These are phyloP conservation scores for Aspidoscelis tigris DNA, from an alignment of 2,113 vertebrate species.

Conservation along the genomic window DNA sequence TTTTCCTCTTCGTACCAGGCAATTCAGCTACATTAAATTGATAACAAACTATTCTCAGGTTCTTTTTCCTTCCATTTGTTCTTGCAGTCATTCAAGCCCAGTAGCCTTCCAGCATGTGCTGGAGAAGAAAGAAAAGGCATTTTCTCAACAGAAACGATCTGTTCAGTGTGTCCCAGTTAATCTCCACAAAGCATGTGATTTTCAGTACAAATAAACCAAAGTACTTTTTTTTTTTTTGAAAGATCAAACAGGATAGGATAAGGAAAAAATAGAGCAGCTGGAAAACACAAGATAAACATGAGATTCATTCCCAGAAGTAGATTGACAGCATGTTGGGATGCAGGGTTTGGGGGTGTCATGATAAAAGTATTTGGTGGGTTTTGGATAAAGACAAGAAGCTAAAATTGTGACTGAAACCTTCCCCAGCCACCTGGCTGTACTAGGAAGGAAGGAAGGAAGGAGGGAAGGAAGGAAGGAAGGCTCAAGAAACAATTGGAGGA, in stretches of 20 bases:
- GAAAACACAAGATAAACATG: neutral
- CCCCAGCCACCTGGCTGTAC: no score
- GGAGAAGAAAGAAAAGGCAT: neutral
- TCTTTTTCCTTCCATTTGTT: neutral
- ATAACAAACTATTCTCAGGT: neutral
- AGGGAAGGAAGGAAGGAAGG: no score
- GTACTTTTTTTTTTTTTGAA: no score
- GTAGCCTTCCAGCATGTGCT: neutral
- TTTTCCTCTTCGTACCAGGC: neutral
- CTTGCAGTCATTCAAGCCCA: neutral
- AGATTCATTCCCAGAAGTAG: neutral
- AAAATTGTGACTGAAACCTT: neutral
- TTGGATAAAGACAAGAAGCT: neutral
- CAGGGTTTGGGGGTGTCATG: no score
- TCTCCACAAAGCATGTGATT: no score
- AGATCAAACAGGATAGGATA: neutral
- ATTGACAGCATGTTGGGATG: neutral
- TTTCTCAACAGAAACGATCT: neutral
- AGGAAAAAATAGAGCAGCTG: neutral
- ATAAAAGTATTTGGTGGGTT: neutral
- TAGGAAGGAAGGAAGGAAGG: no score
- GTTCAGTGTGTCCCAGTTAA: neutral
- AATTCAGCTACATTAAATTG: neutral
- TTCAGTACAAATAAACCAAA: neutral
- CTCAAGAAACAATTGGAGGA: no score